Evolutionary conservation across 2,113 vertebrate genomes (phyloP).

Genomic region (Eulemur macaco): DNA sequence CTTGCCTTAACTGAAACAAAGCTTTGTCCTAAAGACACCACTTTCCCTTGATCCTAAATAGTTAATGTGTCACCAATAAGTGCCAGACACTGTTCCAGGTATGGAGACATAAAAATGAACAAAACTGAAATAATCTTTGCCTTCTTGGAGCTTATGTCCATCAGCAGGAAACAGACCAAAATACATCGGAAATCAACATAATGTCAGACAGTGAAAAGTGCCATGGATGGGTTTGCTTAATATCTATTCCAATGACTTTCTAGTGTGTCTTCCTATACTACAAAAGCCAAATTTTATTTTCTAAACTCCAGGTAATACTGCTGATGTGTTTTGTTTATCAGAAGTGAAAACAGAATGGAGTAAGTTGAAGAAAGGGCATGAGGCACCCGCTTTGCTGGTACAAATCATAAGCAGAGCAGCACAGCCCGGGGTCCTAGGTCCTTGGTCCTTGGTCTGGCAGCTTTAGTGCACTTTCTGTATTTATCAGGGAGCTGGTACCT

Average conservation of each 20-base stretch:
- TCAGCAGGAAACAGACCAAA: neutral
- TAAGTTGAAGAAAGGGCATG: neutral
- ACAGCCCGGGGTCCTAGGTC: accelerated
- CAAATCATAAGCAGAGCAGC: neutral
- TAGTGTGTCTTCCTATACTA: neutral
- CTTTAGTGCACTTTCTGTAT: neutral
- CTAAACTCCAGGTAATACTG: neutral
- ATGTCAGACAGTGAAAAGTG: too few relatives aligned
- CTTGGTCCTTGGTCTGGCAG: neutral
- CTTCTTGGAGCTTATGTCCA: neutral
- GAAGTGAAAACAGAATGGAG: neutral
- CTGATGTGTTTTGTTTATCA: neutral
- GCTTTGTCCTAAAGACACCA: neutral
- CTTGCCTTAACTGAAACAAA: neutral
- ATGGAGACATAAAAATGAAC: neutral
- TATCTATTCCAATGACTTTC: neutral
- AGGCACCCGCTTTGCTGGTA: neutral
- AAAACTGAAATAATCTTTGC: neutral
- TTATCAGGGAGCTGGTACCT: neutral
- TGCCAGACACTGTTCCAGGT: neutral
- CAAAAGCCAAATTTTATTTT: neutral
- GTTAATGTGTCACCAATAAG: neutral
- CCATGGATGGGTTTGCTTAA: neutral
- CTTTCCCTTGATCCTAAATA: neutral
- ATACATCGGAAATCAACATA: neutral